These are phyloP conservation scores for Scaptomyza pallida DNA, from an alignment of 1,140 invertebrate genomes.

Conservation along the genomic window DNA sequence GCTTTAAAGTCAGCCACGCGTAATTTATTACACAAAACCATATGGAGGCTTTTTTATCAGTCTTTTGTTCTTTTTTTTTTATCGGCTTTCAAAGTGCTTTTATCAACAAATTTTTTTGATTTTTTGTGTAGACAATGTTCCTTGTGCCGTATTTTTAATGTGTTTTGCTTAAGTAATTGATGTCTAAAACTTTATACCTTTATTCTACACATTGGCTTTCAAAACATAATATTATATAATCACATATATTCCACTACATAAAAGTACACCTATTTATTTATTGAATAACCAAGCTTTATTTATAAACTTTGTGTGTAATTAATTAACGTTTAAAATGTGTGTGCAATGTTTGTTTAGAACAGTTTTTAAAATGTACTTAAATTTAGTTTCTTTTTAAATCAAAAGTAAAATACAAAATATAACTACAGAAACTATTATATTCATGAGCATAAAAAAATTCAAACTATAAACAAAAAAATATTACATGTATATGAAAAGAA, in stretches of 20 bases:
- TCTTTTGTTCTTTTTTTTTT: constrained; percentile 14
- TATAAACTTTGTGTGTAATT: constrained; percentile 8
- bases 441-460: neutral
- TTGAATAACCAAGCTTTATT: constrained; percentile 6
- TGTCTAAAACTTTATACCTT: constrained; percentile 6
- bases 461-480: constrained; percentile 5
- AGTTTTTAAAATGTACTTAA: constrained; percentile 2
- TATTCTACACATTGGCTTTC: constrained; percentile 3
- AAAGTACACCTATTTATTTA: neutral
- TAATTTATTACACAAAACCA: neutral
- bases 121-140: constrained; percentile 39
- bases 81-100: constrained; percentile 5
- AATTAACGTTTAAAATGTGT: neutral
- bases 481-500: constrained; percentile 12
- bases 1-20: neutral
- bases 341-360: constrained; percentile 12
- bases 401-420: too few relatives aligned
- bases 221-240: constrained; percentile 4
- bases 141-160: constrained; percentile 64
- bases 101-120: constrained; percentile 19
- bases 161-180: constrained; percentile 53
- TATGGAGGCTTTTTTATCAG: constrained; percentile 32
- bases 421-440: constrained; percentile 8
- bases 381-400: neutral
- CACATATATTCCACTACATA: constrained; percentile 4